These are phyloP conservation scores for Deroptyus accipitrinus DNA, from an alignment of 2,113 vertebrate species.

Conservation along the genomic window DNA sequence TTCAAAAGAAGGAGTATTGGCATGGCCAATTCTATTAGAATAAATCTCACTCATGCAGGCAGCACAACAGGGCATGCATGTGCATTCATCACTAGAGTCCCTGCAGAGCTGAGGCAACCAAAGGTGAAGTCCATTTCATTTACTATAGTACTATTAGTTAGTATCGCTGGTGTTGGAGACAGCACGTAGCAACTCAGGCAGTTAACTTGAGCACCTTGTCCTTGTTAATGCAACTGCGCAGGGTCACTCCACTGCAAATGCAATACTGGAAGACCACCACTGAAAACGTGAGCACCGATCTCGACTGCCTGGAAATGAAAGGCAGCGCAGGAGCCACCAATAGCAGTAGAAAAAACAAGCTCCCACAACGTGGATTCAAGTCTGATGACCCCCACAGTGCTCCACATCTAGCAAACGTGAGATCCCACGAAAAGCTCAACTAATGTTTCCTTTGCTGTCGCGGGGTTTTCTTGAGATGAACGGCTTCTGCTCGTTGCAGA, in stretches of 20 bases:
- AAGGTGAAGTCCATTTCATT: neutral
- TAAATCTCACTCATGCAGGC: neutral
- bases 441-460: neutral
- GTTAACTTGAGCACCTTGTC: neutral
- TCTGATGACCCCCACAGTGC: accelerated
- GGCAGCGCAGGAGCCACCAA: neutral
- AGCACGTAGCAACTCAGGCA: neutral
- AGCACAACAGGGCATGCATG: accelerated
- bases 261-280: neutral
- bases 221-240: neutral
- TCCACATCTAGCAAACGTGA: neutral
- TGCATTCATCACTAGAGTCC: neutral
- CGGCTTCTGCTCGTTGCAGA: neutral
- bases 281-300: accelerated
- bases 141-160: accelerated
- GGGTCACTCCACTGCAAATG: neutral
- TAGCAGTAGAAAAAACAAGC: neutral
- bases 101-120: neutral
- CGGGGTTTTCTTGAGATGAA: neutral
- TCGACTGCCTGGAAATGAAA: neutral
- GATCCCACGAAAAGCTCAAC: accelerated
- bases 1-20: neutral
- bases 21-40: neutral
- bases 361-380: accelerated
- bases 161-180: neutral